These are phyloP conservation scores for Mellilla xanthometata DNA, from an alignment of 2,888 invertebrate species.

Conservation along the genomic window DNA sequence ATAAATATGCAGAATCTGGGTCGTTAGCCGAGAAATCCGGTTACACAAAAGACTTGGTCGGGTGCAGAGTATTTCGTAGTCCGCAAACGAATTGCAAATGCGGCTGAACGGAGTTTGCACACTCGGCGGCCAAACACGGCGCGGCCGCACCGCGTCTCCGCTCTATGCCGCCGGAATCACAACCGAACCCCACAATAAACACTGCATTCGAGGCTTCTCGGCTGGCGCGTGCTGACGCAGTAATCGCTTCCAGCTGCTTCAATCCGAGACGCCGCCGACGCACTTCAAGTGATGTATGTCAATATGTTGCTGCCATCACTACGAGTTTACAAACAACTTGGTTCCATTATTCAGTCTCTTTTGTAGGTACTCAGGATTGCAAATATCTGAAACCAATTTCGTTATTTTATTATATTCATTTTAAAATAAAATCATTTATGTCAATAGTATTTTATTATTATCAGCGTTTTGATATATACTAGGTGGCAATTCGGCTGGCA, in stretches of 20 bases:
- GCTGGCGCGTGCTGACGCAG: constrained; percentile 9
- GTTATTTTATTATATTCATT: too few species aligned
- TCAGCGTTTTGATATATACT: too few species aligned
- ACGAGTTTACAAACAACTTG: too few species aligned
- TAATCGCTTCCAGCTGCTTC: constrained; percentile 23
- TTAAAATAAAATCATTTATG: too few species aligned
- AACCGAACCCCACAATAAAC: constrained; percentile 36
- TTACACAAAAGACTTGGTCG: constrained; percentile 68
- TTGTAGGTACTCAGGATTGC: too few species aligned
- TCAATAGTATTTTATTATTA: too few species aligned
- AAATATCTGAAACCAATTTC: too few species aligned
- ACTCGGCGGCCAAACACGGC: constrained; percentile 60
- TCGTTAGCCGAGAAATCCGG: constrained; percentile 71
- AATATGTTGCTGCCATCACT: too few species aligned
- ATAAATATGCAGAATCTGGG: constrained; percentile 67
- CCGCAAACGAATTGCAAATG: constrained; percentile 69
- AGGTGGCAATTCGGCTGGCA: too few species aligned
- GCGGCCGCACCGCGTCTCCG: constrained; percentile 27
- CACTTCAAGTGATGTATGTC: too few species aligned
- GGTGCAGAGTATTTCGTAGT: constrained; percentile 64
- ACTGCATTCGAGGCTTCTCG: constrained; percentile 27
- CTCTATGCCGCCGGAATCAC: constrained; percentile 47
- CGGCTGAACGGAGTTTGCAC: constrained; percentile 59
- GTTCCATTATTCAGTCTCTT: too few species aligned
- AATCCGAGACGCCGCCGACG: too few species aligned